These are phyloP conservation scores for Ctenodactylus gundi DNA, from an alignment of 2,113 vertebrate species.

Conservation along the genomic window DNA sequence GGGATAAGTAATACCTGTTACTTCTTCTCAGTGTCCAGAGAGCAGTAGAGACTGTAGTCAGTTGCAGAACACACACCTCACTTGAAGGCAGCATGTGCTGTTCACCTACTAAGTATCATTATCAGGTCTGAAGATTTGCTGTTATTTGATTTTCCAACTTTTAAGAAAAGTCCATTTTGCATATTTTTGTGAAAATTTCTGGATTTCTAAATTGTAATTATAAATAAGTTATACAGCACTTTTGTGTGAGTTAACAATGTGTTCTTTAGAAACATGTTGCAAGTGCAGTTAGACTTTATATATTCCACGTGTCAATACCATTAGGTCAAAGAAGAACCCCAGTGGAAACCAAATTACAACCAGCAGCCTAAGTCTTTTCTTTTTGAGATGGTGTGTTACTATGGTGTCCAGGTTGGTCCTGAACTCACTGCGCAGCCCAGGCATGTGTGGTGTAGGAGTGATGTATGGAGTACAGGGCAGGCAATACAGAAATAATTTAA, in stretches of 20 bases:
- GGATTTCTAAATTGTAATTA: background rate
- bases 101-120: background rate
- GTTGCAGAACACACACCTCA: no score
- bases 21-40: background rate
- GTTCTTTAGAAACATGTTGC: background rate
- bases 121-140: background rate
- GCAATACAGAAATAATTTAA: background rate
- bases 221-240: background rate
- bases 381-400: no score
- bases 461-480: background rate
- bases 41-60: background rate
- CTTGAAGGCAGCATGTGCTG: background rate
- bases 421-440: no score
- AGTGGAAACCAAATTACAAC: no score
- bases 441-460: background rate
- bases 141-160: background rate
- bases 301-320: background rate
- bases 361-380: no score
- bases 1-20: background rate
- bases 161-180: background rate
- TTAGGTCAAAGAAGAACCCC: no score
- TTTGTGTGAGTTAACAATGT: background rate
- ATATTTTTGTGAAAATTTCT: background rate
- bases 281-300: background rate
- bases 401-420: no score